These are phyloP conservation scores for Rhinogobio ventralis DNA, from an alignment of 2,797 vertebrate genomes.

Conservation along the genomic window DNA sequence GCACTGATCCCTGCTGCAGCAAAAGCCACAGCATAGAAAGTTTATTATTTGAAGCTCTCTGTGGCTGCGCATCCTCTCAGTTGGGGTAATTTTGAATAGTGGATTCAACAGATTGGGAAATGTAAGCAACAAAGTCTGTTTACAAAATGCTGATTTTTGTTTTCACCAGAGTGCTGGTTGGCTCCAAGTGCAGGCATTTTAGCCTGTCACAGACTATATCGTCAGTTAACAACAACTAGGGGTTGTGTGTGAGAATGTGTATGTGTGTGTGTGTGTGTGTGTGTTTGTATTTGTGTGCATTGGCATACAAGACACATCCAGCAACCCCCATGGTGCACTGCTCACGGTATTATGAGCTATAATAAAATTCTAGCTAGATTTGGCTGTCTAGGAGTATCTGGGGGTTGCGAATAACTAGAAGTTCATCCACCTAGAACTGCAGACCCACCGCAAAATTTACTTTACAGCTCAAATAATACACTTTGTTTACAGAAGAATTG, in stretches of 20 bases:
- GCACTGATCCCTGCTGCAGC: constrained; percentile 11
- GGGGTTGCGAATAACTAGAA: constrained; percentile 14
- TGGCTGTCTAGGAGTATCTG: constrained; percentile 22
- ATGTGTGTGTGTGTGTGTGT: constrained; percentile 9
- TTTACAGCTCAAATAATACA: neutral
- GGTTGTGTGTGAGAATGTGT: constrained; percentile 5
- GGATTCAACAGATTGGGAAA: constrained; percentile 7
- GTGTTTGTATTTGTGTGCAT: neutral
- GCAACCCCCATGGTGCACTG: neutral
- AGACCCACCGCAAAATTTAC: neutral
- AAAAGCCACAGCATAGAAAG: constrained; percentile 22
- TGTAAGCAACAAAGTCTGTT: constrained; percentile 30
- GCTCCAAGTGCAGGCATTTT: constrained; percentile 5
- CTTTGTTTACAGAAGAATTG: neutral
- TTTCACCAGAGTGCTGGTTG: constrained; percentile 8
- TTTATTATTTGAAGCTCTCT: constrained; percentile 37
- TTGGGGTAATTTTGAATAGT: constrained; percentile 1
- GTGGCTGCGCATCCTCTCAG: neutral
- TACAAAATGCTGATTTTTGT: constrained; percentile 43
- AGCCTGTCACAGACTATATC: constrained; percentile 23
- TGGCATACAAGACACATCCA: constrained; percentile 4
- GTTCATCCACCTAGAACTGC: constrained; percentile 5
- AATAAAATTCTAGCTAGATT: constrained; percentile 30
- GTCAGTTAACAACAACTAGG: constrained; percentile 27
- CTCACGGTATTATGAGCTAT: constrained; percentile 10